These are phyloP conservation scores for Chirona hameri DNA, from an alignment of 2,888 invertebrate species.

Conservation along the genomic window DNA sequence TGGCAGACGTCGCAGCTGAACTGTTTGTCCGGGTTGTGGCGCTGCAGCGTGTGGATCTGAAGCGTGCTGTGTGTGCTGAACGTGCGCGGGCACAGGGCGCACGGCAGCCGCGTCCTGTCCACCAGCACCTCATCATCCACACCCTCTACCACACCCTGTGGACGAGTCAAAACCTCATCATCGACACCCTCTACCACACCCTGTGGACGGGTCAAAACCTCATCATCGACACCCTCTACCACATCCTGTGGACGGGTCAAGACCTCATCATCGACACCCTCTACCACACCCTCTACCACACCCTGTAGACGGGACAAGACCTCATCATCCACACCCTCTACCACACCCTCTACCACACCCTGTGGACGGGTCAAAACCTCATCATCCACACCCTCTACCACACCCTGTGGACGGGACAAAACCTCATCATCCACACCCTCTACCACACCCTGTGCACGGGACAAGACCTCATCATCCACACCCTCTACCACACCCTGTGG, in stretches of 20 bases:
- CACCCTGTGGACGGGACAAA: no score
- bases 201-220: neutral
- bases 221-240: neutral
- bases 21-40: slow-evolving; percentile 54
- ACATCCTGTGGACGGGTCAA: no score
- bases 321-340: neutral
- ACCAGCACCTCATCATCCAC: neutral
- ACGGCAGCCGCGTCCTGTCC: neutral
- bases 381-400: no score
- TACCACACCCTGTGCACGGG: no score
- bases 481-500: no score
- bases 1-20: slow-evolving; percentile 64
- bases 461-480: no score
- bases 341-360: slow-evolving; percentile 13
- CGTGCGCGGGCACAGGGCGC: neutral
- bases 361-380: neutral
- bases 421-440: no score
- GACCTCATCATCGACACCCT: no score
- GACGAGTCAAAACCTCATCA: neutral
- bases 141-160: slow-evolving; percentile 5
- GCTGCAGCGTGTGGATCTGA: neutral
- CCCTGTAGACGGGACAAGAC: neutral
- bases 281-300: neutral
- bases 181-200: neutral
- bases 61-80: neutral